Evolutionary conservation across 1,140 invertebrate genomes (phyloP), one percentile per base, ranked within the genome.

Genomic region (Cardiocondyla obscurior): DNA sequence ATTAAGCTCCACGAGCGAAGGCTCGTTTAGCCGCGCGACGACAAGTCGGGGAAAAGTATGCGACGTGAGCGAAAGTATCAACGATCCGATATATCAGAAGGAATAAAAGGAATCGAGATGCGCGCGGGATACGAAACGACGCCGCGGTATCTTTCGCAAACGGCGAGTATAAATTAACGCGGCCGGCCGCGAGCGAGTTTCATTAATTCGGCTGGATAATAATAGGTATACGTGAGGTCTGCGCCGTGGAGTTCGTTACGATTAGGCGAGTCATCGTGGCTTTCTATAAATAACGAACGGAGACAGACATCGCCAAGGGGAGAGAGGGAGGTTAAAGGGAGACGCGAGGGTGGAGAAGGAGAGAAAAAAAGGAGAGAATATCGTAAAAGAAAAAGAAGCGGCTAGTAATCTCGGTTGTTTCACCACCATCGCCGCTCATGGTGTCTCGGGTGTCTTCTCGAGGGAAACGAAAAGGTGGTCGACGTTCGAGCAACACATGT

Each of bases 401-500:
- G 51, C 30, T 51, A 64, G 46, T 69, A 77, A 79, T 53, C 74
- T 79, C 74, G 74, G 22, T 65, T 14, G 62, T 53, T 69, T 53
- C 49, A 39, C 55, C 30, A 79, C 46, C 74, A 22, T 57, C 10
- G 30, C 19, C 60, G 84, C 73, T 51, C 49, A 73, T 82, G 87
- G 85, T 89, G 86, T 65, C 82, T 85, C 49, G 67, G 53, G 33
- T 86, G 64, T 89, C 90, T 79, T 69, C n/a, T n/a, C 76, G 81
- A 39, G 88, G 81, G 76, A 69, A 79, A 82, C 16, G 79, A 89
- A 84, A 89, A 89, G 88, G 85, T 91, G 88, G 90, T 90, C 85
- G 87, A 33, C 77, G 81, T 69, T 76, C 72, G 44, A 12, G 83
- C 84, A 87, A 90, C 90, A 91, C 91, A 88, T 92, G 91, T 92